These are phyloP conservation scores for Taenioides sp. DNA, from an alignment of 2,797 vertebrate species.

Conservation along the genomic window DNA sequence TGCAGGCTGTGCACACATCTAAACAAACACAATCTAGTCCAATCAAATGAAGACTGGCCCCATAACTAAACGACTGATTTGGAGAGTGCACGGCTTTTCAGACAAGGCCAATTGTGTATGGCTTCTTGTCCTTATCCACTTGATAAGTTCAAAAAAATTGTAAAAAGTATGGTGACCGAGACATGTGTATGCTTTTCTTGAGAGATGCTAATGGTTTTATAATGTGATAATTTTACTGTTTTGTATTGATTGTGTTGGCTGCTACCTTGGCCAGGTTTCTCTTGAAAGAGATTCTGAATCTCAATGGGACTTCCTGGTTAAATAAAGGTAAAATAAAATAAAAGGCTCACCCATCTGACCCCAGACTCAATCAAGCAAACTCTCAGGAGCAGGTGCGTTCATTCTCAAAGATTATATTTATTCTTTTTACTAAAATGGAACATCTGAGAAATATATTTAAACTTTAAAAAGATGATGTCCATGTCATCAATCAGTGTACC, in stretches of 20 bases:
- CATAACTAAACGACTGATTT: slow-evolving; percentile 62
- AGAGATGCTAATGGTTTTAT: too few species aligned
- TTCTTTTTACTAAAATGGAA: not conserved
- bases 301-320: too few species aligned
- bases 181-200: too few species aligned
- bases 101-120: slow-evolving; percentile 59
- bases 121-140: slow-evolving; percentile 8
- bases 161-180: too few species aligned
- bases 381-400: not conserved
- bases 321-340: too few species aligned
- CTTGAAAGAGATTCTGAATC: too few species aligned
- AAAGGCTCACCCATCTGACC: slow-evolving; percentile 30
- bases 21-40: slow-evolving; percentile 43
- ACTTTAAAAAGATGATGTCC: not conserved
- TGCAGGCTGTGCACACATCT: slow-evolving; percentile 40
- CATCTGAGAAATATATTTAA: not conserved
- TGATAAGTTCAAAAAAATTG: too few species aligned
- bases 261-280: too few species aligned
- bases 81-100: slow-evolving; percentile 54
- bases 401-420: not conserved
- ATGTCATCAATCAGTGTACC: not conserved
- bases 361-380: too few species aligned
- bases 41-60: slow-evolving; percentile 59
- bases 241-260: too few species aligned
- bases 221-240: too few species aligned